Evolutionary conservation across 2,888 invertebrate species (phyloP), one percentile per base, ranked within the genome.

Genomic region (Drosophila kanekoi): DNA sequence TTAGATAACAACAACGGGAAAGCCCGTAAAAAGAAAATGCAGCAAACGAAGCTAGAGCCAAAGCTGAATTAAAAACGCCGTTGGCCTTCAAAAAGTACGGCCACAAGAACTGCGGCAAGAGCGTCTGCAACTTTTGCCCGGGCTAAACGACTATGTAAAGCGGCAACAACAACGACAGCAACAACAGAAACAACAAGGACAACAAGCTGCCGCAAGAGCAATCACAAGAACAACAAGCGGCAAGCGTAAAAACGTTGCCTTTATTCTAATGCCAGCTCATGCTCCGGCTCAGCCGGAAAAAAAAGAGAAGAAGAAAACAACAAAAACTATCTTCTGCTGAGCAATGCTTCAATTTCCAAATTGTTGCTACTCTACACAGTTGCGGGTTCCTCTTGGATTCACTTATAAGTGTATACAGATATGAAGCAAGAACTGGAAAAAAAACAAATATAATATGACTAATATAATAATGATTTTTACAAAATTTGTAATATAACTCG

Each of bases 191-290:
- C n/a, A 18, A 33, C 13, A 13, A 13, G n/a, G 48, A 18, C 16
- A 64, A 47, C 35, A 58, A 58, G 33, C 41, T 52, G 57, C 64
- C 52, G 53, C 72, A 69, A 72, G 57, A 70, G 62, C 62, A 62
- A 62, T 62, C 62, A 56, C 20, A 63, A 62, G 48, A 64, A 65
- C 64, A 77, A 59, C 41, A 61, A 18, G 52, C 69, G 49, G 41
- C 59, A 54, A 76, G 83, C 82, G 83, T 68, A 80, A 84, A 84
- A 84, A 81, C 75, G 79, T 72, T 67, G 84, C 85, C 79, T 72
- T 81, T 81, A 87, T 87, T 88, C 89, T 86, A 88, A 83, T 86
- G 68, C 84, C 75, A 72, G 72, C 81, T 81, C 89, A 87, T 67
- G 89, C 47, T 68, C 79, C 38, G 51, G 70, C 73, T 80, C 61